These are phyloP conservation scores for Cydia strobilella DNA, from an alignment of 1,140 invertebrate genomes.

Conservation along the genomic window DNA sequence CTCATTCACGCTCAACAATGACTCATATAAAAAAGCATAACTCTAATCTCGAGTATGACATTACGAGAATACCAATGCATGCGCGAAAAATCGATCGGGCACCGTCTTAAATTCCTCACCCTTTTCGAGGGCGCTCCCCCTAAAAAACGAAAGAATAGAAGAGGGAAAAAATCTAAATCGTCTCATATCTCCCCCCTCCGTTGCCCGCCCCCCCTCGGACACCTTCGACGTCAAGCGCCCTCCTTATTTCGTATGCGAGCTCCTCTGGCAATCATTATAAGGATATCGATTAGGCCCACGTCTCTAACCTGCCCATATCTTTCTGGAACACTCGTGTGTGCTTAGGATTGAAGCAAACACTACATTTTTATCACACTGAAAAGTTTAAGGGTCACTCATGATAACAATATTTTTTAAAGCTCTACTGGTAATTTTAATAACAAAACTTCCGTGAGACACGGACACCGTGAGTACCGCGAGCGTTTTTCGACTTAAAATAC, in stretches of 20 bases:
- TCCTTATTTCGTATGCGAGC: slow-evolving; percentile 80
- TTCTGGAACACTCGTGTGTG: slow-evolving; percentile 67
- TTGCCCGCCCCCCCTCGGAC: slow-evolving; percentile 58
- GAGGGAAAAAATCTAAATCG: slow-evolving; percentile 80
- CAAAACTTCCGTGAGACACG: no score
- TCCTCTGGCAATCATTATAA: slow-evolving; percentile 79
- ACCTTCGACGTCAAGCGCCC: slow-evolving; percentile 72
- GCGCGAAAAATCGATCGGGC: slow-evolving; percentile 76
- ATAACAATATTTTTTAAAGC: background rate
- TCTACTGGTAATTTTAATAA: no score
- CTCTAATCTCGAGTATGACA: slow-evolving; percentile 78
- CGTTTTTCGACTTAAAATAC: no score
- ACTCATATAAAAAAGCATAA: slow-evolving; percentile 62
- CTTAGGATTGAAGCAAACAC: slow-evolving; percentile 43
- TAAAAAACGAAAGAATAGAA: slow-evolving; percentile 80
- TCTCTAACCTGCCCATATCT: slow-evolving; percentile 76
- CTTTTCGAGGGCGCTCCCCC: slow-evolving; percentile 76
- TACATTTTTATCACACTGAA: slow-evolving; percentile 35
- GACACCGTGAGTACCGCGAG: no score
- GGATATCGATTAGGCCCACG: slow-evolving; percentile 77
- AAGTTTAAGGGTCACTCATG: slow-evolving; percentile 17
- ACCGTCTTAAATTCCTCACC: slow-evolving; percentile 79
- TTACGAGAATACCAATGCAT: slow-evolving; percentile 79
- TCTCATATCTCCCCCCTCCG: slow-evolving; percentile 73
- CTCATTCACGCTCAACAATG: slow-evolving; percentile 25